Evolutionary conservation across 2,888 invertebrate species (phyloP).

Genomic region (Rapana venosa): DNA sequence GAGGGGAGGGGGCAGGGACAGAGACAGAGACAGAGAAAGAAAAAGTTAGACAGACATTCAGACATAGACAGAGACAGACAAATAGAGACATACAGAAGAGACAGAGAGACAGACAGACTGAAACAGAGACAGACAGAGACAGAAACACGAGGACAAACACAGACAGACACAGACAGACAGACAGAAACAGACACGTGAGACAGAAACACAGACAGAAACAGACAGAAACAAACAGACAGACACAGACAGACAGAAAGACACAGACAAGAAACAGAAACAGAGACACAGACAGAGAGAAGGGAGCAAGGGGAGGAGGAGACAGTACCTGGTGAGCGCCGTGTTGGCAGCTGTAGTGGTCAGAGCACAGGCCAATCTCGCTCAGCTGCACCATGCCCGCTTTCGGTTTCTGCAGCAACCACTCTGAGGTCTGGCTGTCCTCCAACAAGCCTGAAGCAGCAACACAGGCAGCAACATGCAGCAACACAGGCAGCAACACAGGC

Average conservation of each 20-base stretch:
- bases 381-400: slow-evolving; percentile 56
- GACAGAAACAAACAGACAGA: background rate
- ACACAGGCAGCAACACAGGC: background rate
- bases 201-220: background rate
- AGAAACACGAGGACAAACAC: background rate
- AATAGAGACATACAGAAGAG: background rate
- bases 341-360: slow-evolving; percentile 56
- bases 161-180: background rate
- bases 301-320: too few species aligned
- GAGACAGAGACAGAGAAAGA: background rate
- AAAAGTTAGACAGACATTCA: too few species aligned
- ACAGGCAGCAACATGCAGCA: background rate
- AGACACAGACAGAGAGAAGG: background rate
- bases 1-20: background rate
- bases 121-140: background rate
- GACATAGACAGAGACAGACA: too few species aligned
- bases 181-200: background rate
- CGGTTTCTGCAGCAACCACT: slow-evolving; percentile 62
- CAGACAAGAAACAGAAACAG: background rate
- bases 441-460: slow-evolving; percentile 55
- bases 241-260: background rate
- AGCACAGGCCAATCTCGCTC: slow-evolving; percentile 53
- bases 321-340: slow-evolving; percentile 63
- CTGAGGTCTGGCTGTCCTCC: slow-evolving; percentile 54
- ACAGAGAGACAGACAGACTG: background rate